These are phyloP conservation scores for Caenorhabditis tropicalis DNA, from an alignment of 1,140 invertebrate species.

Conservation along the genomic window DNA sequence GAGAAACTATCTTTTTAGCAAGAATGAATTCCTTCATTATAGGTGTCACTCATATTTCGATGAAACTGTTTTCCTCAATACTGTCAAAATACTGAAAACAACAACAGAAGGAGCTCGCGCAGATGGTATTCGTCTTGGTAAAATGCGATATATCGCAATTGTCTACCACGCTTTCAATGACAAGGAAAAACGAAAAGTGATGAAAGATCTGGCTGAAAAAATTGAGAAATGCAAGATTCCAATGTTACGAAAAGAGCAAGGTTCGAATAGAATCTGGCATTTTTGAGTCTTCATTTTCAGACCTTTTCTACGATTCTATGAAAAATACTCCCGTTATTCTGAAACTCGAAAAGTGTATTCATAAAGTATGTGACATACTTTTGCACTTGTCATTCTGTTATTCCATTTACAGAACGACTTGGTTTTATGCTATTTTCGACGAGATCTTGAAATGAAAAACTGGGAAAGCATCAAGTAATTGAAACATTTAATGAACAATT, in stretches of 20 bases:
- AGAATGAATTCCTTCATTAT: background rate
- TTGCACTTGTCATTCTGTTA: background rate
- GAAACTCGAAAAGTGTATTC: background rate
- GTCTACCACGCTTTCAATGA: constrained; percentile 1
- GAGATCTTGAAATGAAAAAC: background rate
- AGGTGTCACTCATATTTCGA: constrained; percentile 5
- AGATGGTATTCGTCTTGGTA: background rate
- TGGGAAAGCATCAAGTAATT: background rate
- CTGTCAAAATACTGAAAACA: background rate
- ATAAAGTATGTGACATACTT: background rate
- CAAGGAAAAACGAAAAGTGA: background rate
- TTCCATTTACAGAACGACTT: background rate
- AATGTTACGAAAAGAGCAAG: background rate
- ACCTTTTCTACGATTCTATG: background rate
- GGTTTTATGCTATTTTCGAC: background rate
- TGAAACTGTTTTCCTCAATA: constrained; percentile 12
- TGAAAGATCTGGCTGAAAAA: background rate
- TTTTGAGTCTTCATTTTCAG: background rate
- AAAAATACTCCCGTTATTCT: background rate
- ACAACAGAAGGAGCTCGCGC: background rate
- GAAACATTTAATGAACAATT: background rate
- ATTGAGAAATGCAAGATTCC: constrained; percentile 1
- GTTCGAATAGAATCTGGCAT: background rate
- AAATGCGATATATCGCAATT: background rate
- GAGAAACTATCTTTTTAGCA: no score